phyloP scores from a whole-genome alignment of 2,113 vertebrate species.

The Xenotilapia flavipinnis region DNA sequence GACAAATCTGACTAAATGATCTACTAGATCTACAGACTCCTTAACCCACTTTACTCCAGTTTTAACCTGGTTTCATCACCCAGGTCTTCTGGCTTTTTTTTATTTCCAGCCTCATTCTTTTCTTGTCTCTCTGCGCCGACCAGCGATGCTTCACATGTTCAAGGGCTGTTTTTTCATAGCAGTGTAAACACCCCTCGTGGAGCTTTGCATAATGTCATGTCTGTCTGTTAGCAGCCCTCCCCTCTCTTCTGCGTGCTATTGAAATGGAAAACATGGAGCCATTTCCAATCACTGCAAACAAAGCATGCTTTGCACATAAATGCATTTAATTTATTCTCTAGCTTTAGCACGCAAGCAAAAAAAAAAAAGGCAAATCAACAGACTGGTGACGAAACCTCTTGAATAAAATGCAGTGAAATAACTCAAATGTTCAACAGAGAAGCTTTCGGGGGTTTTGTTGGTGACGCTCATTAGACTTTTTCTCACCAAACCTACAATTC shows the following conservation, averaged over 20 bases:
- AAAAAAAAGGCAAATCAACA: background rate
- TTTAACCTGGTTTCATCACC: constrained; percentile 27
- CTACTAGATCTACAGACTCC: background rate
- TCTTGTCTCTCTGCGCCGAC: background rate
- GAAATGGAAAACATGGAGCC: background rate
- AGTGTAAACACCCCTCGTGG: constrained; percentile 7
- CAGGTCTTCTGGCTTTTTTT: background rate
- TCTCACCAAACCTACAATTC: background rate
- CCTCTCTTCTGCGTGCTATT: background rate
- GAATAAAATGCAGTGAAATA: background rate
- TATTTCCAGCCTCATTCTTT: background rate
- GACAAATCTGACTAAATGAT: constrained; percentile 26
- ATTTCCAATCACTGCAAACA: background rate
- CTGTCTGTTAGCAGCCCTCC: background rate
- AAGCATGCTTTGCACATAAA: background rate
- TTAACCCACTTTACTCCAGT: constrained; percentile 12
- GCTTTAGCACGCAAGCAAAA: background rate
- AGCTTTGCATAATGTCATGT: background rate
- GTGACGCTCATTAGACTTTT: background rate
- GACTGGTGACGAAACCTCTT: background rate
- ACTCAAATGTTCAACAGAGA: background rate
- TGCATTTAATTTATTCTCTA: background rate
- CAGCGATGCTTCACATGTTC: background rate
- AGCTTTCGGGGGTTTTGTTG: background rate
- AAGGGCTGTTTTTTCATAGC: constrained; percentile 26